A percentile compares a stretch with the other conserved stretches of the same genome.
Conservation (phyloP, 2,888 invertebrate species). For the Tipula vernalis region DNA sequence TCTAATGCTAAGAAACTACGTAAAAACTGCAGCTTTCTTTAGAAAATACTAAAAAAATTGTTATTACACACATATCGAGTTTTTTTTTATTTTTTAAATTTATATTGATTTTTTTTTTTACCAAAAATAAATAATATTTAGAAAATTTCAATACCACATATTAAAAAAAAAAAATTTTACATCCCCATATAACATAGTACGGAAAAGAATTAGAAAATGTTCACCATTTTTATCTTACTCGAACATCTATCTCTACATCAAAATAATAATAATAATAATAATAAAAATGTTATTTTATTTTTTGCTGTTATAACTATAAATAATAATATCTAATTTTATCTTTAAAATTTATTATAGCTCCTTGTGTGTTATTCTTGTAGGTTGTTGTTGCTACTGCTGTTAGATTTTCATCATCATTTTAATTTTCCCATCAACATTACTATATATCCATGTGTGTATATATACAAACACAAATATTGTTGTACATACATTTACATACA, state of each 20-base stretch:
- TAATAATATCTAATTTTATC: constrained; percentile 4
- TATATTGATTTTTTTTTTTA: not conserved
- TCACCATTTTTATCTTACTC: not conserved
- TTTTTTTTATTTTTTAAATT: not conserved
- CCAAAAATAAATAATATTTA: not conserved
- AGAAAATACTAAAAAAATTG: not conserved
- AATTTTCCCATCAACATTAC: not conserved
- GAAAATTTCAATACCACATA: not conserved
- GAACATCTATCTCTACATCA: not conserved
- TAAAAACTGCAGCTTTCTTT: not conserved
- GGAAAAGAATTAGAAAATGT: not conserved
- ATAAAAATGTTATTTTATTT: not conserved
- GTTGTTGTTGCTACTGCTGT: not conserved
- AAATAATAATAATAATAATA: not conserved
- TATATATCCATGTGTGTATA: not conserved
- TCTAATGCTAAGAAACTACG: too few species aligned
- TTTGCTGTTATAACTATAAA: not conserved
- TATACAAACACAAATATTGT: not conserved
- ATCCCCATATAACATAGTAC: not conserved
- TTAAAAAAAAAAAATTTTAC: not conserved
- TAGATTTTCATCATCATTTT: not conserved
- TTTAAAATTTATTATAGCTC: constrained; percentile 4
- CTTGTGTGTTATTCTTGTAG: not conserved
- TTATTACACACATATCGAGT: not conserved
- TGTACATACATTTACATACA: not conserved